Base-by-base conservation (phyloP, 2,797 vertebrate species). In the Urosaurus nigricauda region DNA sequence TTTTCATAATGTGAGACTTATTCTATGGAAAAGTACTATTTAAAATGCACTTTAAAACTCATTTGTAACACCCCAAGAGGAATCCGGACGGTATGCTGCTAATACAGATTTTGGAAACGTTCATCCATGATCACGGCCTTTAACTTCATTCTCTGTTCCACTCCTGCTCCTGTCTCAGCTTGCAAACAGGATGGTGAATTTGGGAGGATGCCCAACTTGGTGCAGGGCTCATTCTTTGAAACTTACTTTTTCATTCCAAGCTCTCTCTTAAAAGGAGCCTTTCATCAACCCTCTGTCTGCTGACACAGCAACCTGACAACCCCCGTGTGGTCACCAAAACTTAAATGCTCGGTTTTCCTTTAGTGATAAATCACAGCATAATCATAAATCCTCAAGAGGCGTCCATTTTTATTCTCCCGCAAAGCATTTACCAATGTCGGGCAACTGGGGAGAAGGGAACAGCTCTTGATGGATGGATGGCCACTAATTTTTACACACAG, bases 191-290 rank as follows among this genome's bases (percentile, higher is more conserved):
- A 5, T 1, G 8, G 29, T 56, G 35, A 7, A 63, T 87, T 43
- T 89, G 0, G 9, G 37, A 21, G 4, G 9, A 2, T 82, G 3
- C 51, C 81, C 24, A 11, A 4, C 40, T 40, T 19, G 26, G 17
- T 29, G 16, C 51, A 37, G 56, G 5, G 58, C 17, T 40, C 26
- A 11, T 29, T 19, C 14, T 24, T 63, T 47, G 0, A 0, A n/a
- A 0, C 0, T 3, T 0, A 79, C 70, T 47, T 1, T n/a, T 68
- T 68, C 65, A 68, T 32, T 32, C 65, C 19, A 8, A 11, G 29
- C 2, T 32, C 21, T 32, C 12, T 68, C 65, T 2, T 43, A 60
- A 85, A 84, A 29, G 12, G 37, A 29, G 89, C 80, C 6, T 2
- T 21, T 0, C 75, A 0, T 37, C 75, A 81, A 82, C 65, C 77